Evolutionary conservation across 2,113 vertebrate species (phyloP), one percentile per base, ranked within the genome.

Genomic region (Hypomesus transpacificus): DNA sequence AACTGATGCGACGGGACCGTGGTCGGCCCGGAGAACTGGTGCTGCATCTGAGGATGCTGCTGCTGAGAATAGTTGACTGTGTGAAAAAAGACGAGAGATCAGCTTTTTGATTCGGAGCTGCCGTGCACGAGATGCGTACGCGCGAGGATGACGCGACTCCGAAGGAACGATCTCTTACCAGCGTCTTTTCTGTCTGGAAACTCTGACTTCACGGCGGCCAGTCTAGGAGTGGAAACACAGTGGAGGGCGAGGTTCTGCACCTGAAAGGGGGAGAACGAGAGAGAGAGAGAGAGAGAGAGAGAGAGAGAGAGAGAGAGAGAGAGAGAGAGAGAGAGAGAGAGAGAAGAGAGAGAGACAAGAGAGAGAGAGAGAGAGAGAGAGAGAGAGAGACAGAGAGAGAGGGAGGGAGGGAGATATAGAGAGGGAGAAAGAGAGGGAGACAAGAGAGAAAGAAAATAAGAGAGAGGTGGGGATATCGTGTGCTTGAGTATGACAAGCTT

Each of bases 1-100:
- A 46, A 46, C 60, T 95, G 94, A 85, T 95, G 95, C 72, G 94
- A 95, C 82, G 95, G 94, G 84, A 91, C 70, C 20, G 76, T 64
- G 52, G 77, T 56, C 65, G 82, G 60, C 1, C 31, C 16, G 18
- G 70, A 59, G 71, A 93, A 88, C 88, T 90, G 91, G 58, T 93
- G 92, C 80, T 94, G 93, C 77, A 91, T 88, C 77, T 93, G 93
- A 28, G 91, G 85, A 64, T 93, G 92, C 73, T 95, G 94, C 81
- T 95, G 94, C 82, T 95, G 91, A 0, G 96, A 91, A 83, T 94
- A 95, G 0, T 92, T 89, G 68, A 91, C 91, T 88, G 82, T 73
- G 20, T 59, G 0, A 31, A 24, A 24, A 63, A 56, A 2, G 53
- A 66, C 52, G 39, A 56, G 21, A 62, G 1, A 62, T n/a, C 14